phyloP scores from a whole-genome alignment of 1,140 invertebrate genomes.

The Ladona fulva region DNA sequence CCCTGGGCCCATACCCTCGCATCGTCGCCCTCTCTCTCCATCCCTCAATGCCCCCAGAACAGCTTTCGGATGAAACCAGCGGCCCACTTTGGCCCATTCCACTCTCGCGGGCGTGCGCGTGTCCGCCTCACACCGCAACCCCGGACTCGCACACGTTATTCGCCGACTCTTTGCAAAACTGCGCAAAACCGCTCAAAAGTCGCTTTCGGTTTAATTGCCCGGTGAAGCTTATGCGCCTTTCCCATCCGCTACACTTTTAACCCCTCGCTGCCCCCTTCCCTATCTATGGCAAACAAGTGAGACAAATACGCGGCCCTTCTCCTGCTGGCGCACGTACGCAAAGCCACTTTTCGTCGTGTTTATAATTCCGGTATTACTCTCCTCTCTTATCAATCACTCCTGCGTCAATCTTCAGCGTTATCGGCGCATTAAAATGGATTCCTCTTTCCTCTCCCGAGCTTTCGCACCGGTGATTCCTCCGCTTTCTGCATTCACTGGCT shows the following conservation, averaged over 20 bases:
- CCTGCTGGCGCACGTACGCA: too few species aligned
- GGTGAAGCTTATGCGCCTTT: not conserved
- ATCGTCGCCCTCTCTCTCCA: not conserved
- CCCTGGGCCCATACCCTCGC: not conserved
- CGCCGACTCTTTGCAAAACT: not conserved
- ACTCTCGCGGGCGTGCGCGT: not conserved
- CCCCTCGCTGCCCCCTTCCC: not conserved
- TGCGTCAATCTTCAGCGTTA: too few species aligned
- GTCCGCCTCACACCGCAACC: not conserved
- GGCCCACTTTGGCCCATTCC: not conserved
- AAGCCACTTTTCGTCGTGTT: too few species aligned
- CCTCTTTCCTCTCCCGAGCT: too few species aligned
- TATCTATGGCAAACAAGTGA: too few species aligned
- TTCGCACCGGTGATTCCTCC: too few species aligned
- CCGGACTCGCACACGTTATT: not conserved
- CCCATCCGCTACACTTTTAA: not conserved
- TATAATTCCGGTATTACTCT: too few species aligned
- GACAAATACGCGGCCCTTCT: too few species aligned
- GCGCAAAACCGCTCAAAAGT: not conserved
- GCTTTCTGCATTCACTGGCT: too few species aligned
- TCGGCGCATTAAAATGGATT: too few species aligned
- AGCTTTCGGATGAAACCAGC: too few species aligned
- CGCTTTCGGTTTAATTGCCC: not conserved
- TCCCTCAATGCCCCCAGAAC: not conserved
- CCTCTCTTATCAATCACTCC: too few species aligned